Conservation (phyloP, 2,888 invertebrate genomes). For the Prenolepis imparis region DNA sequence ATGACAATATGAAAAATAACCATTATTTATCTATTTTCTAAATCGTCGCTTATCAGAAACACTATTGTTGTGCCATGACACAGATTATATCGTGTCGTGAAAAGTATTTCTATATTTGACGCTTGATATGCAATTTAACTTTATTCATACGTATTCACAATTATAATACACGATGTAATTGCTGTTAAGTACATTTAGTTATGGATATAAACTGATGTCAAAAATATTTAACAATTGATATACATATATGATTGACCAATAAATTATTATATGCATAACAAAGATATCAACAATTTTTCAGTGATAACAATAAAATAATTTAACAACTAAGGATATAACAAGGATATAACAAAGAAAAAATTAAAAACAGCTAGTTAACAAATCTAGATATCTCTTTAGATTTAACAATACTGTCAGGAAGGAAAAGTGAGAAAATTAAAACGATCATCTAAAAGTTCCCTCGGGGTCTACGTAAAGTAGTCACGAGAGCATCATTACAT, state of each 20-base stretch:
- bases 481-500: constrained; percentile 60
- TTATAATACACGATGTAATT: not conserved
- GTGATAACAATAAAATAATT: not conserved
- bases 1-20: not conserved
- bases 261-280: constrained; percentile 7
- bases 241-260: not conserved
- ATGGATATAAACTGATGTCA: not conserved
- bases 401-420: not conserved
- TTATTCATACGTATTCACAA: not conserved
- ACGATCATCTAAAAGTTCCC: constrained; percentile 42
- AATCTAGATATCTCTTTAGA: not conserved
- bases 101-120: not conserved
- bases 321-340: not conserved
- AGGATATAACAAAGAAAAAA: not conserved
- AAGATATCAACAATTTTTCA: not conserved
- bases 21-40: not conserved
- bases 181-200: not conserved
- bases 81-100: not conserved
- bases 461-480: constrained; percentile 41
- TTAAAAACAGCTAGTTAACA: not conserved
- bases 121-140: not conserved
- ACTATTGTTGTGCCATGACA: not conserved
- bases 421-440: constrained; percentile 1
- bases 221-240: not conserved
- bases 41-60: not conserved